Evolutionary conservation across 1,140 invertebrate species (phyloP), one percentile per base, ranked within the genome.

Genomic region (Rhyacophila brunnea): DNA sequence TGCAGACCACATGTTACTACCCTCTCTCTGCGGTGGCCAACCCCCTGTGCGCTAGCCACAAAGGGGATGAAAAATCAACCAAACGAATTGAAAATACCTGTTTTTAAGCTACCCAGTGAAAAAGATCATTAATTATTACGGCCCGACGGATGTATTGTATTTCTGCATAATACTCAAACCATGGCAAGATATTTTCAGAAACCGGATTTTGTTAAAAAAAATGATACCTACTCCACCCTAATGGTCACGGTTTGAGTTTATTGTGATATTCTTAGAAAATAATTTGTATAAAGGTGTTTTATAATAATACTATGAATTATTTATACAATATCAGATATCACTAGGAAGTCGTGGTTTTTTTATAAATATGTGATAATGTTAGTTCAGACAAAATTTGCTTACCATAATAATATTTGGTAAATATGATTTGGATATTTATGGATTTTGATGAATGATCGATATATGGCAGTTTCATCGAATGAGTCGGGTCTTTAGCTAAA

Each of bases 41-140:
- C 13, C 54, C 57, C 52, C 34, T 18, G 17, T 50, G 14, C 20
- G 7, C 55, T 18, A 20, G 40, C 46, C 20, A 53, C 51, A 55
- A 56, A 56, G 40, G 62, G 40, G 58, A 44, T 11, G 52, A 55
- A 63, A 53, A 53, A 42, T 58, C 38, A 36, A 44, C 32, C 45
- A 46, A 38, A 57, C 55, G 56, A 63, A 59, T 63, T 36, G 38
- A 54, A 63, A 64, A 59, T 64, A 64, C 62, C 62, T 64, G 62
- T 64, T 57, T 55, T 63, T 38, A 43, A 47, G 23, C 36, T 54
- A 40, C 42, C 20, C 44, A 18, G 34, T 45, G 47, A 19, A 58
- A 63, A 60, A 64, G 58, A 64, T 60, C 51, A 64, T 64, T 64
- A 64, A 64, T 64, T 36, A 38, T 64, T 36, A 38, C 51, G 36